Percentiles rank a stretch among this genome's conserved stretches.
These are phyloP conservation scores for Ochotona princeps DNA, from an alignment of 2,113 vertebrate species.

Conservation along the genomic window DNA sequence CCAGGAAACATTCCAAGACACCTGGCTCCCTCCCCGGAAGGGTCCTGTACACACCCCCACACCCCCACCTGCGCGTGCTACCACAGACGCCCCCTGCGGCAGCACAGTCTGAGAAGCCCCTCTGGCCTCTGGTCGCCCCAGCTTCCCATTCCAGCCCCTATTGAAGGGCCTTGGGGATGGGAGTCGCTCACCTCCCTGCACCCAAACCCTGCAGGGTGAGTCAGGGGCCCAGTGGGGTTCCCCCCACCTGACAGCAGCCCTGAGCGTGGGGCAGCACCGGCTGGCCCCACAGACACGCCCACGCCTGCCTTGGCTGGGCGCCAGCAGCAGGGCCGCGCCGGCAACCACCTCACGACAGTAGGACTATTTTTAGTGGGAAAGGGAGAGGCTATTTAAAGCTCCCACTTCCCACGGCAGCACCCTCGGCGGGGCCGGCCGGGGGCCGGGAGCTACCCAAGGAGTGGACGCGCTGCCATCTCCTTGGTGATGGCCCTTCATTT, in stretches of 20 bases:
- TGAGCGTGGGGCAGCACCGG: accelerated
- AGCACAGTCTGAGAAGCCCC: neutral
- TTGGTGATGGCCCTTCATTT: too few relatives aligned
- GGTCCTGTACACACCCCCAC: neutral
- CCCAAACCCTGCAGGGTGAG: neutral
- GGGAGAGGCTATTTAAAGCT: conserved; percentile 81
- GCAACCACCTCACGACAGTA: conserved; percentile 77
- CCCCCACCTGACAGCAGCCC: neutral
- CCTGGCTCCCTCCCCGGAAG: neutral
- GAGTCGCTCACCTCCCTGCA: neutral
- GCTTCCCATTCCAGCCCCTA: neutral
- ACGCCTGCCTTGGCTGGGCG: conserved; percentile 70
- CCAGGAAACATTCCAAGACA: conserved; percentile 46
- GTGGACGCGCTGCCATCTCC: too few relatives aligned
- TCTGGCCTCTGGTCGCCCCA: neutral
- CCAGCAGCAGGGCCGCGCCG: conserved; percentile 66
- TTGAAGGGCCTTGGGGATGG: neutral
- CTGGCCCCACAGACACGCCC: conserved; percentile 24
- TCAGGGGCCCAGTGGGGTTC: neutral
- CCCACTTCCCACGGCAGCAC: conserved; percentile 72
- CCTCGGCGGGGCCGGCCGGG: neutral
- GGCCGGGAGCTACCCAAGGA: conserved; percentile 32
- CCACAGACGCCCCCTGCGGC: too few relatives aligned
- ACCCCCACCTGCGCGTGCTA: too few relatives aligned
- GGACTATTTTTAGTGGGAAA: conserved; percentile 81